These are phyloP conservation scores for Pyrocephalus nanus DNA, from an alignment of 2,797 vertebrate genomes.

Conservation along the genomic window DNA sequence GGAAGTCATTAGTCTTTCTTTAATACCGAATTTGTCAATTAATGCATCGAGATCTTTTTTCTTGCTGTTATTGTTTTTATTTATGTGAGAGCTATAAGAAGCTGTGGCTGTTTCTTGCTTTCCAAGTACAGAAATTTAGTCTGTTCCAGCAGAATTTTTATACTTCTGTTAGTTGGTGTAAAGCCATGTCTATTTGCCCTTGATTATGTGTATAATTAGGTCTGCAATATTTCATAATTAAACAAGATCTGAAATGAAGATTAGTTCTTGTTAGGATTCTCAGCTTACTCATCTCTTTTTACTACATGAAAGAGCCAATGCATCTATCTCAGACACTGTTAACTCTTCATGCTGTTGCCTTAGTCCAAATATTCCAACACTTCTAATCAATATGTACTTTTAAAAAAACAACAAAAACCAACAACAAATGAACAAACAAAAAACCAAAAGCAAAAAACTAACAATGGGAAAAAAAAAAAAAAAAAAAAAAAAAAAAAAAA, in stretches of 20 bases:
- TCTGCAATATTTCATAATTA: slow-evolving; percentile 41
- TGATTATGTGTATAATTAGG: slow-evolving; percentile 27
- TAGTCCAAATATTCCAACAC: neutral
- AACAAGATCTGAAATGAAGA: slow-evolving; percentile 45
- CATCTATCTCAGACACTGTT: neutral
- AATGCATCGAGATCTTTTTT: neutral
- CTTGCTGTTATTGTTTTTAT: neutral
- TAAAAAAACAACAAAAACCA: neutral
- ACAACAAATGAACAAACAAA: too few relatives aligned
- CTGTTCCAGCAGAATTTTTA: neutral
- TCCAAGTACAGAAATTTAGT: neutral
- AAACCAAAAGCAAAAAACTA: too few relatives aligned
- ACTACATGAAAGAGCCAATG: neutral
- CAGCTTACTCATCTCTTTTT: slow-evolving; percentile 12
- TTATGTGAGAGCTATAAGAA: neutral
- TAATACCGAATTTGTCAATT: neutral
- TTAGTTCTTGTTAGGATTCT: neutral
- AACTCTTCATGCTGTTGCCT: neutral
- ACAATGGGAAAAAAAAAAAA: too few relatives aligned
- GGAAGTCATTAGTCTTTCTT: neutral
- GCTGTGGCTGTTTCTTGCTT: neutral
- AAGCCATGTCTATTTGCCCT: neutral
- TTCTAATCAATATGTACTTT: neutral
- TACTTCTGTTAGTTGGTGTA: neutral
- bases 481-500: too few relatives aligned